Percentiles rank a stretch among this genome's conserved stretches.
phyloP scores from a whole-genome alignment of 2,797 vertebrate species.

The Anableps anableps region DNA sequence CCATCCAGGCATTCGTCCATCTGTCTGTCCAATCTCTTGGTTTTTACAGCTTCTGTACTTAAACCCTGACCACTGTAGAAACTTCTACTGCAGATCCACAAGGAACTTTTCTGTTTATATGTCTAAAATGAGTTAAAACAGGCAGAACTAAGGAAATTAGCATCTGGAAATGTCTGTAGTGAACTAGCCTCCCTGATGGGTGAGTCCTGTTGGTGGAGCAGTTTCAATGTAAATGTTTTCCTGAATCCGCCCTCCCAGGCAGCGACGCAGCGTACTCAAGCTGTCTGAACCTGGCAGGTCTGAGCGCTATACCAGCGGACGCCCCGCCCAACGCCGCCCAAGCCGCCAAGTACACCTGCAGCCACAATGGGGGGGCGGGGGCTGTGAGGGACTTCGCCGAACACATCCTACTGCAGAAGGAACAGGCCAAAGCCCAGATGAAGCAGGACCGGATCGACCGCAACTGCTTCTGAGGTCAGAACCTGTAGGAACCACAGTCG shows the following conservation, averaged over 20 bases:
- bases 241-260: slow-evolving; percentile 69
- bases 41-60: no score
- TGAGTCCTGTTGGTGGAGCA: neutral
- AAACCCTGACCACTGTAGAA: no score
- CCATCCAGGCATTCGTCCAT: no score
- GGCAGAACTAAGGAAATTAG: neutral
- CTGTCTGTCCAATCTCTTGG: no score
- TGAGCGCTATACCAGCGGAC: slow-evolving; percentile 85
- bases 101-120: no score
- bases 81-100: no score
- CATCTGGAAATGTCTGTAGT: neutral
- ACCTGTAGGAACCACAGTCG: neutral
- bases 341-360: slow-evolving; percentile 86
- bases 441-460: slow-evolving; percentile 44
- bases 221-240: neutral
- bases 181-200: neutral
- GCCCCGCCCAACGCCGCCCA: slow-evolving; percentile 80
- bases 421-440: slow-evolving; percentile 80
- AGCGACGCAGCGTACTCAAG: slow-evolving; percentile 84
- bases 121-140: neutral
- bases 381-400: slow-evolving; percentile 89
- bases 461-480: slow-evolving; percentile 1
- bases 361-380: slow-evolving; percentile 78
- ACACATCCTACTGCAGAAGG: slow-evolving; percentile 85
- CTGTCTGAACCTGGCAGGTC: slow-evolving; percentile 85